Conservation (phyloP, 2,113 vertebrate genomes). For the Poicephalus meyeri region DNA sequence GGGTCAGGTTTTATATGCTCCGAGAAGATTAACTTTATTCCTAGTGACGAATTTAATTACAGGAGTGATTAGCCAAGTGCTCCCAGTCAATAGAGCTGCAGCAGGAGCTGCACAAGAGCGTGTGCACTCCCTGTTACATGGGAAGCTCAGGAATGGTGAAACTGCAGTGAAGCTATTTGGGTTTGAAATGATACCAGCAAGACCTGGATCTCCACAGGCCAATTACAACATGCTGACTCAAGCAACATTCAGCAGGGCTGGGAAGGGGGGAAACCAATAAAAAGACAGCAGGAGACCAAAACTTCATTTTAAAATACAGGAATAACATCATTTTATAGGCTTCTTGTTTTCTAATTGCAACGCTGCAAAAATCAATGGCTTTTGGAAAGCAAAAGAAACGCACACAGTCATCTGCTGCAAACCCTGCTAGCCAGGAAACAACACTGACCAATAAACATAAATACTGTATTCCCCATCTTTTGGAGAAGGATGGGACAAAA, state of each 20-base stretch:
- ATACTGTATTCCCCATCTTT: neutral
- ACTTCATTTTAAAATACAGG: slow-evolving; percentile 27
- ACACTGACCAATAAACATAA: neutral
- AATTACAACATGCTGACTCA: slow-evolving; percentile 36
- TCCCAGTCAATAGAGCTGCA: slow-evolving; percentile 22
- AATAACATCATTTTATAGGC: neutral
- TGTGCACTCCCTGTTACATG: neutral
- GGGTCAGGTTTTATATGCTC: slow-evolving; percentile 58
- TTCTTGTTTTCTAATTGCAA: slow-evolving; percentile 49
- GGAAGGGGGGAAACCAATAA: slow-evolving; percentile 6
- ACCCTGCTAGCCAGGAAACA: neutral
- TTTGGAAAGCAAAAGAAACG: slow-evolving; percentile 35
- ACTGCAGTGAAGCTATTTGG: neutral
- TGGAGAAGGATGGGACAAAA: neutral
- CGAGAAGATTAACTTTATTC: slow-evolving; percentile 72
- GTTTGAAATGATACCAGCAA: neutral
- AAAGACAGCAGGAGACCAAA: slow-evolving; percentile 30
- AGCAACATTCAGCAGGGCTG: slow-evolving; percentile 1
- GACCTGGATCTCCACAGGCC: neutral
- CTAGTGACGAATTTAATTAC: slow-evolving; percentile 66
- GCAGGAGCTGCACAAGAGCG: neutral
- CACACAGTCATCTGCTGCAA: neutral
- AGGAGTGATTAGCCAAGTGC: slow-evolving; percentile 66
- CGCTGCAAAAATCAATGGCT: slow-evolving; percentile 35
- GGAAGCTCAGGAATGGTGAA: neutral